phyloP scores from a whole-genome alignment of 2,113 vertebrate genomes.

The Bubo scandiacus region DNA sequence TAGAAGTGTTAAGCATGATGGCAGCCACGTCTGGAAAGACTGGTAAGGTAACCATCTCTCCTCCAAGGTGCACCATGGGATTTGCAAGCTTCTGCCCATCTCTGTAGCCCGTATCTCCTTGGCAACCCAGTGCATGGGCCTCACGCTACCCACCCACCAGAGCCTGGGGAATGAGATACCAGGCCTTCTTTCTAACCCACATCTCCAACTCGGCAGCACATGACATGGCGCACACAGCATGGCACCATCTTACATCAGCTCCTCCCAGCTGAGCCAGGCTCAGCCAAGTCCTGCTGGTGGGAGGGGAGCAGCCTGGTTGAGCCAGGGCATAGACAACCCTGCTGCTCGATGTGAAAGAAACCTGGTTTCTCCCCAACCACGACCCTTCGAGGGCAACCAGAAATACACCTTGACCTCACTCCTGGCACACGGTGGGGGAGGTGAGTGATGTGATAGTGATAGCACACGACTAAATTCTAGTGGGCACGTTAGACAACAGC shows the following conservation, averaged over 20 bases:
- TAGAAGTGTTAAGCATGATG: slow-evolving; percentile 71
- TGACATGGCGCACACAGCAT: slow-evolving; percentile 71
- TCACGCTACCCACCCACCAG: slow-evolving; percentile 72
- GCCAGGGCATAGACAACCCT: background rate
- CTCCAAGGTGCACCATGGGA: slow-evolving; percentile 67
- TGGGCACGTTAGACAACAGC: slow-evolving; percentile 62
- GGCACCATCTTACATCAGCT: slow-evolving; percentile 61
- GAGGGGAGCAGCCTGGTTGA: slow-evolving; percentile 33
- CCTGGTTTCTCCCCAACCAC: slow-evolving; percentile 17
- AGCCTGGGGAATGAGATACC: slow-evolving; percentile 66
- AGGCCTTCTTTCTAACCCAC: slow-evolving; percentile 74
- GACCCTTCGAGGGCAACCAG: background rate
- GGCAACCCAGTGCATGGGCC: slow-evolving; percentile 73
- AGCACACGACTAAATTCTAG: slow-evolving; percentile 59
- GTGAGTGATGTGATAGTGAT: slow-evolving; percentile 3
- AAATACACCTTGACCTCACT: slow-evolving; percentile 66
- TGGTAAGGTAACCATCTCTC: slow-evolving; percentile 71
- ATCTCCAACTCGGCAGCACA: slow-evolving; percentile 67
- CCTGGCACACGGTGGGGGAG: slow-evolving; percentile 63
- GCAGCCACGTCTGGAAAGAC: slow-evolving; percentile 66
- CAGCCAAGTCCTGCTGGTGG: background rate
- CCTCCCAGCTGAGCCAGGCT: slow-evolving; percentile 45
- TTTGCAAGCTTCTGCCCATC: slow-evolving; percentile 68
- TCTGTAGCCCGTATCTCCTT: slow-evolving; percentile 64
- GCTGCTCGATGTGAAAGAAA: background rate